phyloP scores from a whole-genome alignment of 2,797 vertebrate species.

The Lutjanus campechanus region DNA sequence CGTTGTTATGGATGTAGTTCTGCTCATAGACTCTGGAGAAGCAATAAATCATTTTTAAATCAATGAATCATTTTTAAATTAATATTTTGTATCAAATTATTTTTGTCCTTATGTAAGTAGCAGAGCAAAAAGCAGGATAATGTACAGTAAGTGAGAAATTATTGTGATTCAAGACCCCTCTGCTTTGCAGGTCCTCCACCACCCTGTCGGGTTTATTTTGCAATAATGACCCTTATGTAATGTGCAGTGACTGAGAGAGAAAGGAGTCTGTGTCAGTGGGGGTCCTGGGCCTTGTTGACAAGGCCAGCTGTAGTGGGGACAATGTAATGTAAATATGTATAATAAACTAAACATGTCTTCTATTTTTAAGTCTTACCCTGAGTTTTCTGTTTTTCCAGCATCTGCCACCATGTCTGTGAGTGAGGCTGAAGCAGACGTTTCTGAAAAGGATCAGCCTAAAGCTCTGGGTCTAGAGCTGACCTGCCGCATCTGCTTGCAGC shows the following conservation, averaged over 20 bases:
- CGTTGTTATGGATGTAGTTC: too few species aligned
- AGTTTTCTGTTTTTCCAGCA: constrained; percentile 39
- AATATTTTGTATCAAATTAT: too few species aligned
- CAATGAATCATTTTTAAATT: too few species aligned
- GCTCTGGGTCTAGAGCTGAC: constrained; percentile 70
- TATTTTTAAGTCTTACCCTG: constrained; percentile 9
- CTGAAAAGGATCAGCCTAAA: constrained; percentile 7
- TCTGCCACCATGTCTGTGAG: constrained; percentile 52
- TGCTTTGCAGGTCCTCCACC: too few species aligned
- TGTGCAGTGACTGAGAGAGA: background rate
- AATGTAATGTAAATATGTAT: background rate
- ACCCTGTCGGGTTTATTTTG: too few species aligned
- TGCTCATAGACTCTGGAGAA: too few species aligned
- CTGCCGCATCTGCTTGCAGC: constrained; percentile 83
- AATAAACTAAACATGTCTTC: background rate
- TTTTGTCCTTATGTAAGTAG: too few species aligned
- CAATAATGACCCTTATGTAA: too few species aligned
- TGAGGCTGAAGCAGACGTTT: background rate
- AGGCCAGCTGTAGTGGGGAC: background rate
- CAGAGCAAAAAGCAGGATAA: too few species aligned
- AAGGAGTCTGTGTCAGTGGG: background rate
- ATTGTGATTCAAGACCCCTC: too few species aligned
- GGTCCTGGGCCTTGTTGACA: background rate
- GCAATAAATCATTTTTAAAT: too few species aligned
- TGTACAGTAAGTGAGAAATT: too few species aligned